Evolutionary conservation across 2,113 vertebrate species (phyloP).

Genomic region (Garra rufa): DNA sequence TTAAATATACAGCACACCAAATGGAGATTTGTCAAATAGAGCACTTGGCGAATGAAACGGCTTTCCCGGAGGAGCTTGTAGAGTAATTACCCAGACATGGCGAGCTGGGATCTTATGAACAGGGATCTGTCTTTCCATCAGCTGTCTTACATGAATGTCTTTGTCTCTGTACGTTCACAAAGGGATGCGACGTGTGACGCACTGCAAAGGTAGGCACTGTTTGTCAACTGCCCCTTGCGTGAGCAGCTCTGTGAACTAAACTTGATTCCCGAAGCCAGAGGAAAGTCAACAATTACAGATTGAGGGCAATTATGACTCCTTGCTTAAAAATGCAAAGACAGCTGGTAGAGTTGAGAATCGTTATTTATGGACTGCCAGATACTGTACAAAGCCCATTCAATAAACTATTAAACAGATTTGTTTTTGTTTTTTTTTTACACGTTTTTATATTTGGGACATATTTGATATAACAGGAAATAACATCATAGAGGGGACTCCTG

Average conservation of each 20-base stretch:
- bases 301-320: neutral
- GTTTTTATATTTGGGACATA: neutral
- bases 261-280: slow-evolving; percentile 42
- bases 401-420: neutral
- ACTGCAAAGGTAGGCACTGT: slow-evolving; percentile 96
- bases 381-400: neutral
- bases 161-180: slow-evolving; percentile 90
- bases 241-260: slow-evolving; percentile 67
- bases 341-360: neutral
- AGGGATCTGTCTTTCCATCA: slow-evolving; percentile 65
- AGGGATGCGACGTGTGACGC: slow-evolving; percentile 97
- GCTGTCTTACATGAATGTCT: slow-evolving; percentile 80
- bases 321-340: slow-evolving; percentile 9
- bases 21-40: slow-evolving; percentile 41
- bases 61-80: slow-evolving; percentile 23
- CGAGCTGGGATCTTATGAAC: slow-evolving; percentile 27
- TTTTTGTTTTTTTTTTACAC: neutral
- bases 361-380: neutral
- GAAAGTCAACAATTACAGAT: neutral
- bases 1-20: slow-evolving; percentile 26
- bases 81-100: slow-evolving; percentile 43
- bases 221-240: slow-evolving; percentile 70
- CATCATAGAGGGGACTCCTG: neutral
- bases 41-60: slow-evolving; percentile 20
- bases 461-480: neutral